Percentiles rank a stretch among this genome's conserved stretches.
phyloP scores from a whole-genome alignment of 2,113 vertebrate species.

The Gallinago media region DNA sequence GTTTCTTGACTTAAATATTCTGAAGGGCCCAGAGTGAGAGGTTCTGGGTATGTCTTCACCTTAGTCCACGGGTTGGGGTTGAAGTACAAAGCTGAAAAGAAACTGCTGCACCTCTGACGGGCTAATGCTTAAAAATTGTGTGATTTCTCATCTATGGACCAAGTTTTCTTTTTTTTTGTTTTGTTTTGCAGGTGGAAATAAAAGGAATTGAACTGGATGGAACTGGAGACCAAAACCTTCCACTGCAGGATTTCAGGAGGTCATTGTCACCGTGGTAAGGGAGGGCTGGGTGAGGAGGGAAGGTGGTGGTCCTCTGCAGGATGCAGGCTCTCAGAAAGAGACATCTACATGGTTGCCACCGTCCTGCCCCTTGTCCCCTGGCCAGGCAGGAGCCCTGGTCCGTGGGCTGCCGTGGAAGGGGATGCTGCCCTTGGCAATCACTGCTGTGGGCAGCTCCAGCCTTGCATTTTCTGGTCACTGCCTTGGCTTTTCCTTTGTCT shows the following conservation, averaged over 20 bases:
- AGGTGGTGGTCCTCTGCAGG: neutral
- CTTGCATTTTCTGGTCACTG: neutral
- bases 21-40: neutral
- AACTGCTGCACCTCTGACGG: rapidly evolving
- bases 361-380: neutral
- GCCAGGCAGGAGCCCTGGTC: neutral
- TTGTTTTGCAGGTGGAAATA: neutral
- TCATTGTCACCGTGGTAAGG: neutral
- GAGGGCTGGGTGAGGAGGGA: neutral
- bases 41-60: neutral
- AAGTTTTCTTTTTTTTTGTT: neutral
- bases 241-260: rapidly evolving
- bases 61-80: neutral
- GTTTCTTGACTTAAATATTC: neutral
- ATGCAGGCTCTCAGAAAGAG: neutral
- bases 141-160: neutral
- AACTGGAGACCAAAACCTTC: neutral
- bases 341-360: rapidly evolving
- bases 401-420: neutral
- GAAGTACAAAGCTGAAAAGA: neutral
- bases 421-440: neutral
- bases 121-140: neutral
- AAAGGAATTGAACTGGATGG: neutral
- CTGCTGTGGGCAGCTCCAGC: neutral
- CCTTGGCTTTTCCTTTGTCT: neutral